These are phyloP conservation scores for Esox niger DNA, from an alignment of 2,113 vertebrate species.

Conservation along the genomic window DNA sequence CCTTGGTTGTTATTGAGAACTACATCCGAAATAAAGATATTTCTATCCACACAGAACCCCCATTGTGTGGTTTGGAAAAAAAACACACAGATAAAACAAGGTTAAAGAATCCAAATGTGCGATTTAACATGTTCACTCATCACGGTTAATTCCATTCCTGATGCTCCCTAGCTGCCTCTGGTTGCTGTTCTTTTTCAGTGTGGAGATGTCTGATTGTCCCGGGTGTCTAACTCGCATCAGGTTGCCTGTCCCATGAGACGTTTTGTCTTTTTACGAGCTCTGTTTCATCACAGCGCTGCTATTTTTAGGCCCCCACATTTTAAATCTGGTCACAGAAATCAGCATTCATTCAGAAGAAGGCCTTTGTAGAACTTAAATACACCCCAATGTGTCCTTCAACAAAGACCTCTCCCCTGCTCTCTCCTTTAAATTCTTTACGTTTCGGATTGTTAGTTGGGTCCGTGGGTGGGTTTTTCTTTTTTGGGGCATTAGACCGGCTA, in stretches of 20 bases:
- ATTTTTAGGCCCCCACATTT: constrained; percentile 54
- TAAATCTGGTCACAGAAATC: constrained; percentile 74
- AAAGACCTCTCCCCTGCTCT: constrained; percentile 66
- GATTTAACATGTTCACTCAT: constrained; percentile 42
- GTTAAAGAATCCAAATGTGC: constrained; percentile 38
- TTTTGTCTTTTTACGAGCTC: constrained; percentile 51
- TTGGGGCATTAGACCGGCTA: constrained; percentile 69
- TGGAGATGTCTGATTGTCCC: constrained; percentile 31
- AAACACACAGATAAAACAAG: constrained; percentile 42
- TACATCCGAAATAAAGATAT: constrained; percentile 22
- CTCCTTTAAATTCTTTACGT: constrained; percentile 70
- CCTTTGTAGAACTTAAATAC: constrained; percentile 76
- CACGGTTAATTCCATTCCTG: constrained; percentile 49
- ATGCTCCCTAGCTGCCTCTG: constrained; percentile 21
- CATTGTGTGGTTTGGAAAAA: constrained; percentile 13
- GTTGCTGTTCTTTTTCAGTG: constrained; percentile 31
- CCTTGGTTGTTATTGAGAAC: constrained; percentile 27
- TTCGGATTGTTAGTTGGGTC: constrained; percentile 63
- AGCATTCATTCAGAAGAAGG: constrained; percentile 63
- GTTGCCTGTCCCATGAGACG: constrained; percentile 42
- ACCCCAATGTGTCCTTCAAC: constrained; percentile 74
- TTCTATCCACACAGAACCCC: constrained; percentile 11
- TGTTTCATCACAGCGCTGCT: constrained; percentile 55
- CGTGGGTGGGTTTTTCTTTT: constrained; percentile 69
- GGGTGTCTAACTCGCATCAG: constrained; percentile 43